Base-by-base conservation (phyloP, 1,140 invertebrate genomes). In the Microvelia longipes region DNA sequence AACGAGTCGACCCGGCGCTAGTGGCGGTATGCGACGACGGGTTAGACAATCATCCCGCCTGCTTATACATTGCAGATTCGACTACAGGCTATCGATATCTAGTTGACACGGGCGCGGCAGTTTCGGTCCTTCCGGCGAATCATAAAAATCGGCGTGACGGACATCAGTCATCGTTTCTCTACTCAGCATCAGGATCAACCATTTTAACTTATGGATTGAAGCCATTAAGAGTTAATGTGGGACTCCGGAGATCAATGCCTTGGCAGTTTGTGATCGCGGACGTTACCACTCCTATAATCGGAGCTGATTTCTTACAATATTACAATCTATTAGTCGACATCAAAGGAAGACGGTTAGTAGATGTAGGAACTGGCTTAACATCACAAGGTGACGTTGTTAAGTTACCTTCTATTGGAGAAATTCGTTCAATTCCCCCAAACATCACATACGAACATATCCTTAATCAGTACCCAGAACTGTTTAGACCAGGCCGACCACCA, bases 201-300 rank as follows among this genome's bases (percentile, higher is more conserved):
- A 80, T 80, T 2, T 30, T 71, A 28, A 81, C 79, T 1, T 81
- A 78, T 69, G 79, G 80, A 0, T 50, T 28, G 1, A 70, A 70
- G 25, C 14, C 65, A 2, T 35, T 80, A 0, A 69, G 71, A 1
- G 67, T 81, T 0, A 71, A 79, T 68, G 69, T 80, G 1, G 76
- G 78, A 0, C 71, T 81, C 27, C 68, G 77, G 28, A 73, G 78
- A 29, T 69, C 70, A 2, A 78, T 79, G 50, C 28, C n/a, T 14
- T 82, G 80, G 80, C 70, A 66, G 1, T 82, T 82, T 69, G 75
- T 77, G 1, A 69, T 82, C 0, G 80, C 80, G 1, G 77, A 81
- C 66, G 76, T 82, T 2, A 65, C 72, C 0, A 73, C 71, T 27
- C 77, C 78, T 1, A 80, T 80, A 15, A 76, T 82, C 2, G 79